phyloP scores from a whole-genome alignment of 2,888 invertebrate genomes.

The Agonopterix arenella region DNA sequence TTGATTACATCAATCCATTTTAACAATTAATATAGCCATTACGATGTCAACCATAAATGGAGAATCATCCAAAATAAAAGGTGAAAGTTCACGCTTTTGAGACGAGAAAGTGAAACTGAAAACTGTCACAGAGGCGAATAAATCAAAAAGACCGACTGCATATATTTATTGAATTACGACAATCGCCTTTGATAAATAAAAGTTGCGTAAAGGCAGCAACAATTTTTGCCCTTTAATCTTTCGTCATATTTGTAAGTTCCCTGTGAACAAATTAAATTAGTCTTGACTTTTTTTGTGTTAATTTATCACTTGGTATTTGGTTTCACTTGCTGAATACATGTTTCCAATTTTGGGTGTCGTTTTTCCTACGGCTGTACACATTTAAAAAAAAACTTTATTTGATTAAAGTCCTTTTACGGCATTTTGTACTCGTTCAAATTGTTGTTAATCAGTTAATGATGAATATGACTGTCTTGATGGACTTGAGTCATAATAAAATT shows the following conservation, averaged over 20 bases:
- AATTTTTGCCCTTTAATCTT: slow-evolving; percentile 12
- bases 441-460: too few relatives aligned
- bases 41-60: slow-evolving; percentile 15
- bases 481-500: too few relatives aligned
- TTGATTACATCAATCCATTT: slow-evolving; percentile 19
- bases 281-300: too few relatives aligned
- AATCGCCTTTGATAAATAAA: slow-evolving; percentile 10
- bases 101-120: slow-evolving; percentile 13
- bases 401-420: too few relatives aligned
- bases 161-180: slow-evolving; percentile 10
- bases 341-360: too few relatives aligned
- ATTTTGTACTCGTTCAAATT: too few relatives aligned
- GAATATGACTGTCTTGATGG: too few relatives aligned
- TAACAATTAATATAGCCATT: slow-evolving; percentile 22
- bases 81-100: slow-evolving; percentile 18
- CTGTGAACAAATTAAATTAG: neutral
- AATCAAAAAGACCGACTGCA: slow-evolving; percentile 13
- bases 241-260: slow-evolving; percentile 6
- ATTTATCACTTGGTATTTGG: too few relatives aligned
- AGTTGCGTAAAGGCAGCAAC: slow-evolving; percentile 11
- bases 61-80: slow-evolving; percentile 18
- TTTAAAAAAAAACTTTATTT: too few relatives aligned
- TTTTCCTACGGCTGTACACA: too few relatives aligned
- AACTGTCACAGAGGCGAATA: slow-evolving; percentile 14
- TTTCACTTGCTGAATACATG: too few relatives aligned